Conservation (phyloP, 2,888 invertebrate genomes). For the Dryomyza anilis region DNA sequence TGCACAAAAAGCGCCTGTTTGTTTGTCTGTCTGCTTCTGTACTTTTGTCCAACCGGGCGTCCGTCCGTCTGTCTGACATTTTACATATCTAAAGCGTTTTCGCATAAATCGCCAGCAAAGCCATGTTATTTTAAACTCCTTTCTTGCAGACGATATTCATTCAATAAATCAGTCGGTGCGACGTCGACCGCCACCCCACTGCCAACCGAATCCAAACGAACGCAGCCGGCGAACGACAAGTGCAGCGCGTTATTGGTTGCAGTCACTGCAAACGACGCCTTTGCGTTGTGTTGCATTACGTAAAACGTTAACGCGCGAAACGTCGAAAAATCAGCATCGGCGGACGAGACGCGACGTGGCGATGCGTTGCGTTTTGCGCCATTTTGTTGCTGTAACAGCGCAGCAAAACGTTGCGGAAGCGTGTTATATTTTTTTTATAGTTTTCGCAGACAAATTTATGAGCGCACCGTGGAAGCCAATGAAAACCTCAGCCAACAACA, state of each 20-base stretch:
- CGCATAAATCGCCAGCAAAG: constrained; percentile 10
- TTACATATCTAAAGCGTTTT: neutral
- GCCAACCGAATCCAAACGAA: neutral
- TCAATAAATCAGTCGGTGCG: constrained; percentile 15
- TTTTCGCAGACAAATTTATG: constrained; percentile 51
- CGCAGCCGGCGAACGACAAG: neutral
- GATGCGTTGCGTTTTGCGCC: neutral
- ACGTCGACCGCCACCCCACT: neutral
- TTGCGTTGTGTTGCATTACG: neutral
- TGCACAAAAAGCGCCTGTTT: neutral
- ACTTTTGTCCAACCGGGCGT: neutral
- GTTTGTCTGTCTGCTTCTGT: neutral
- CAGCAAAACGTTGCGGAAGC: neutral
- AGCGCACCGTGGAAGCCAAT: constrained; percentile 52
- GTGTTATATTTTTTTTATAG: constrained; percentile 24
- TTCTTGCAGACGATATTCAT: constrained; percentile 14
- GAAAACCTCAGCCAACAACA: constrained; percentile 38
- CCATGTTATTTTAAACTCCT: neutral
- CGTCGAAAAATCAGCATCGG: constrained; percentile 1
- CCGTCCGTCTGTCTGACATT: neutral
- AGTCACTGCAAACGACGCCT: neutral
- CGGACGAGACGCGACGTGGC: neutral
- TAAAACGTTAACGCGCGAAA: neutral
- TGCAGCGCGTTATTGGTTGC: neutral
- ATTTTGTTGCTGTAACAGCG: neutral